phyloP scores from a whole-genome alignment of 2,113 vertebrate species.

The Dasyurus viverrinus region DNA sequence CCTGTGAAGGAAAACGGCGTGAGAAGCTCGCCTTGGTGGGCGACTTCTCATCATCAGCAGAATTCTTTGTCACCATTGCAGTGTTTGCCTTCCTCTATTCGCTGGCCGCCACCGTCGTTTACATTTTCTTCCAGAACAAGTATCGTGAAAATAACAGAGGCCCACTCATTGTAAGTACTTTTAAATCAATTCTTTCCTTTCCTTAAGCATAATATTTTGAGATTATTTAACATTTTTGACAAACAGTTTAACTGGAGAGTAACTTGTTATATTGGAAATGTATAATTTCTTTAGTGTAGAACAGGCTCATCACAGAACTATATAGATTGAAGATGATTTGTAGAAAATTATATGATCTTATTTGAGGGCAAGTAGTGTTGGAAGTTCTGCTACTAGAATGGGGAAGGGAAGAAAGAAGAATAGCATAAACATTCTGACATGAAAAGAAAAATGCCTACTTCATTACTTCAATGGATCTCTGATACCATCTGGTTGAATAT shows the following conservation, averaged over 20 bases:
- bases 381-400: not conserved
- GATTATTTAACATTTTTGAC: not conserved
- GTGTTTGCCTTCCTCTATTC: constrained; percentile 99
- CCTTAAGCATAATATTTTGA: not conserved
- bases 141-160: constrained; percentile 96
- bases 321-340: not conserved
- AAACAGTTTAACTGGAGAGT: not conserved
- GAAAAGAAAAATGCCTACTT: not conserved
- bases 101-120: constrained; percentile 92
- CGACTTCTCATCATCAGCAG: constrained; percentile 97
- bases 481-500: not conserved
- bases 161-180: constrained; percentile 94
- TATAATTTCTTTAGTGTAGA: not conserved
- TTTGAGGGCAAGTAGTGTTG: not conserved
- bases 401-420: not conserved
- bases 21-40: constrained; percentile 93
- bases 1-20: constrained; percentile 90
- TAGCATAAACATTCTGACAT: not conserved
- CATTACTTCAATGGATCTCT: not conserved
- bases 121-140: constrained; percentile 97
- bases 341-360: not conserved
- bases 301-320: not conserved
- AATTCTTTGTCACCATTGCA: constrained; percentile 97
- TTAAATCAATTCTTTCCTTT: accelerated
- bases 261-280: constrained; percentile 14